These are phyloP conservation scores for Melanerpes formicivorus DNA, from an alignment of 2,113 vertebrate genomes.

Conservation along the genomic window DNA sequence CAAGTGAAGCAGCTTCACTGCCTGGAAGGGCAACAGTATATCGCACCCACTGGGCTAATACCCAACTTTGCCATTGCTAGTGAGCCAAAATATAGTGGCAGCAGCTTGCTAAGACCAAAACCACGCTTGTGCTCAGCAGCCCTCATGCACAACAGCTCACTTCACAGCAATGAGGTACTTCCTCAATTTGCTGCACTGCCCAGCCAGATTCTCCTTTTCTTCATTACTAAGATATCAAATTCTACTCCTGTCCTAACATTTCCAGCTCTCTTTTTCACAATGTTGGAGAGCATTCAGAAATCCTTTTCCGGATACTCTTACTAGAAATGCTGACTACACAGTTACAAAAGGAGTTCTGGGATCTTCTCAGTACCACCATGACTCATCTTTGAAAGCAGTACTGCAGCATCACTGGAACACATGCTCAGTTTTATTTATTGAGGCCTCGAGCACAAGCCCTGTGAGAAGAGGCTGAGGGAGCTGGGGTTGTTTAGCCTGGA, in stretches of 20 bases:
- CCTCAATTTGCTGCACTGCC: neutral
- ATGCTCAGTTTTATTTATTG: neutral
- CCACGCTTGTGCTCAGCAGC: neutral
- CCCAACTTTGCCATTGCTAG: neutral
- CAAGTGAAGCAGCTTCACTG: neutral
- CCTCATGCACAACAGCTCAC: neutral
- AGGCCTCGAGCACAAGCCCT: no score
- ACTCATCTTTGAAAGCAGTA: neutral
- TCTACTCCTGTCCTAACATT: neutral
- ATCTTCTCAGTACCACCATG: neutral
- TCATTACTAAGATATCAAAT: neutral
- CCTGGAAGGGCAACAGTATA: neutral
- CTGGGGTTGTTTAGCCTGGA: no score
- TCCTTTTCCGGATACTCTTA: neutral
- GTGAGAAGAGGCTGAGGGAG: no score
- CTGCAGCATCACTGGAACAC: neutral
- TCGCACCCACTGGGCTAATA: neutral
- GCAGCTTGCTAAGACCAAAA: neutral
- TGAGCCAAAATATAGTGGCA: neutral
- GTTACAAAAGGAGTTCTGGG: slow-evolving; percentile 21
- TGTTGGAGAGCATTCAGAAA: neutral
- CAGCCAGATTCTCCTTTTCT: neutral
- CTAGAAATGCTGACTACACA: neutral
- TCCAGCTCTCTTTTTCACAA: neutral
- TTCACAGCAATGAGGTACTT: neutral